Base-by-base conservation (phyloP, 2,797 vertebrate species). In the Allobates femoralis region DNA sequence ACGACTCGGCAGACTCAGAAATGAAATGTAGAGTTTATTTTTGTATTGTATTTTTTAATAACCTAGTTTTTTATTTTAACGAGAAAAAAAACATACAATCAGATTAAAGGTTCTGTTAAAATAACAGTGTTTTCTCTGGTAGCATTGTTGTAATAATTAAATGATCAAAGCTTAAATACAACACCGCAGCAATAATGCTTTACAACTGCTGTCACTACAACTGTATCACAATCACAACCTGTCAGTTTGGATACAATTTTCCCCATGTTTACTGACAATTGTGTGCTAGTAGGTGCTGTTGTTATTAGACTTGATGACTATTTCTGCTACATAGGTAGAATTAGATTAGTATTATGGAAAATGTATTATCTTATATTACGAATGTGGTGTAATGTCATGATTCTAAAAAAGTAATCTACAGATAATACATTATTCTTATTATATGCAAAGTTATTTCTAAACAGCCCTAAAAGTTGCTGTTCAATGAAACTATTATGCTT, bases 1-100 rank as follows among this genome's bases (percentile, higher is more conserved):
- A 76, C 53, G 28, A 75, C 23, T 60, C 10, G 23, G n/a, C 32
- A 56, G 32, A 88, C 50, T 84, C 21, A n/a, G 37, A 60, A 21
- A 80, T 75, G 30, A 88, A 85, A 85, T 67, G 37, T 58, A 88
- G 87, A 88, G 87, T 88, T 88, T 88, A 88, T 88, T 88, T 88
- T 88, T 88, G 69, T 88, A 88, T 81, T 77, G 50, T 85, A 88
- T 88, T 88, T 88, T 88, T 34, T 88, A 88, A 81, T 85, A 41
- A 77, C 34, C n/a, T 80, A 7, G 5, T 46, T 56, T 78, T 82
- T 87, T 73, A 19, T 58, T 78, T 83, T 76, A 26, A 66, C 82
- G 66, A 86, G 26, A 62, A 37, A 28, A 41, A 74, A 30, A 50
- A 60, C n/a, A 12, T 37, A 83, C 26, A 62, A 21, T 58, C 3